phyloP scores from a whole-genome alignment of 2,888 invertebrate genomes.

The Cataglyphis rosenhaueri region DNA sequence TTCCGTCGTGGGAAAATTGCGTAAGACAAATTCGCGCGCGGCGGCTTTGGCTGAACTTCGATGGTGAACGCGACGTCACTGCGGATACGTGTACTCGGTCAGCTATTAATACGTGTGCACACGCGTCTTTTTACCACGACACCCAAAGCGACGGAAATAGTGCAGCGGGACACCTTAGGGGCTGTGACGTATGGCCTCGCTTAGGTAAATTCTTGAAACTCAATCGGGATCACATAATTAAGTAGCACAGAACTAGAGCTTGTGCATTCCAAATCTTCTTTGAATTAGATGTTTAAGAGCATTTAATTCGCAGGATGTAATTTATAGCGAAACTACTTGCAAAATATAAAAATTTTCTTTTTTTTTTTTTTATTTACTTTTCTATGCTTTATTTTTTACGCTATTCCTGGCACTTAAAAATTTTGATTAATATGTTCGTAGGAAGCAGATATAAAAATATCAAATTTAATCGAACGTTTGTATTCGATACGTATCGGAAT shows the following conservation, averaged over 20 bases:
- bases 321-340: not conserved
- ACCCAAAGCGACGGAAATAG: conserved; percentile 74
- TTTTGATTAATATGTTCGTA: not conserved
- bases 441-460: not conserved
- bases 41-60: conserved; percentile 69
- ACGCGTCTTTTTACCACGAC: conserved; percentile 72
- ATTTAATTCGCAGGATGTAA: not conserved
- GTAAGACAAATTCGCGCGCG: conserved; percentile 64
- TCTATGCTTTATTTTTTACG: not conserved
- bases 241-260: not conserved
- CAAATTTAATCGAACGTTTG: not conserved
- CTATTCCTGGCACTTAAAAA: not conserved
- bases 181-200: conserved; percentile 42
- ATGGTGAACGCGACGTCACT: conserved; percentile 67
- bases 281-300: not conserved
- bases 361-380: not conserved
- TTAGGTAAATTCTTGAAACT: conserved; percentile 38
- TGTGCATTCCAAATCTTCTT: not conserved
- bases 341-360: not conserved
- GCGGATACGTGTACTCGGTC: conserved; percentile 66
- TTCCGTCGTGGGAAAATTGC: conserved; percentile 53
- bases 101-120: conserved; percentile 75
- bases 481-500: not conserved
- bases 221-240: conserved; percentile 25
- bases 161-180: conserved; percentile 67